Percentiles rank a stretch among this genome's conserved stretches.
Evolutionary conservation across 2,888 invertebrate species (phyloP).

Genomic region (Gibbula magus): DNA sequence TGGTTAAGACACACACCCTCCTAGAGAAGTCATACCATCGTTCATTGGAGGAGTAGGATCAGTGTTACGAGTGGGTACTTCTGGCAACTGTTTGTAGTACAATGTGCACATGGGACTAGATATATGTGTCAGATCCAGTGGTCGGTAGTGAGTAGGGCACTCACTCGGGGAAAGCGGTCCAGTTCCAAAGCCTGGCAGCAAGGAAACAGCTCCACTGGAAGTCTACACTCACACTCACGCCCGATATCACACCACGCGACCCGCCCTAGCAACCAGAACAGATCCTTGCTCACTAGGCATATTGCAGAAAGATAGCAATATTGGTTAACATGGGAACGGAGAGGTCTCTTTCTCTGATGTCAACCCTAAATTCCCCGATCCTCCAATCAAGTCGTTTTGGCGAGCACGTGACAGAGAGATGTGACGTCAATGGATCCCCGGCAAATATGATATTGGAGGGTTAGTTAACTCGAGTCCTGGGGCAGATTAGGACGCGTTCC

Average conservation of each 20-base stretch:
- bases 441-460: constrained; percentile 26
- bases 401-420: constrained; percentile 24
- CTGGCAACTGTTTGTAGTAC: too few relatives aligned
- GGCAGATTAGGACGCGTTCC: not conserved
- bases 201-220: not conserved
- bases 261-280: not conserved
- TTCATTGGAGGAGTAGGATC: not conserved
- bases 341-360: constrained; percentile 26
- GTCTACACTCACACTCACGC: not conserved
- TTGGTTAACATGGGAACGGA: constrained; percentile 32
- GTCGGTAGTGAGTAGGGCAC: too few relatives aligned
- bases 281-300: not conserved
- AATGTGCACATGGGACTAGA: too few relatives aligned
- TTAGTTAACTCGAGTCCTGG: too few relatives aligned
- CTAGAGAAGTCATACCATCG: not conserved
- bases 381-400: constrained; percentile 21
- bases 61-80: too few relatives aligned
- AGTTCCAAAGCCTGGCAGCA: not conserved
- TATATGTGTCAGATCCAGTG: not conserved
- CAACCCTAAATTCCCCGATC: constrained; percentile 29
- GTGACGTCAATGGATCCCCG: constrained; percentile 32
- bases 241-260: not conserved
- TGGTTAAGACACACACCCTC: not conserved
- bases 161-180: not conserved
- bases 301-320: constrained; percentile 1